Evolutionary conservation across 2,888 invertebrate species (phyloP).

Genomic region (Drosophila monieri): DNA sequence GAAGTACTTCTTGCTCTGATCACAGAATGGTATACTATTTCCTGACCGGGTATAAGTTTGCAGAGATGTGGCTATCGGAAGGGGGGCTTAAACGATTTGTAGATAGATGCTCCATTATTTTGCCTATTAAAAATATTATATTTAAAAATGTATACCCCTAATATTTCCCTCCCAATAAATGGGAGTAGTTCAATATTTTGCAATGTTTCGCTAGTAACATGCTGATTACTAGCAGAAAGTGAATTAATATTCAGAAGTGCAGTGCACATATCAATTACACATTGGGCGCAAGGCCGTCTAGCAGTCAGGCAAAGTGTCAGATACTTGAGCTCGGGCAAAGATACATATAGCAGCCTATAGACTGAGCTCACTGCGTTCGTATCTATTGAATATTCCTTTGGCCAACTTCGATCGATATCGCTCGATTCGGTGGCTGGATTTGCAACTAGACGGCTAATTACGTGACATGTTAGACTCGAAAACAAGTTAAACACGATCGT

Average conservation of each 20-base stretch:
- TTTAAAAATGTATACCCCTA: too few species aligned
- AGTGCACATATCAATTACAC: slow-evolving; percentile 65
- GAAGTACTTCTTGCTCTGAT: too few species aligned
- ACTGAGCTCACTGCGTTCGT: slow-evolving; percentile 25
- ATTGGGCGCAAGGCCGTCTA: slow-evolving; percentile 70
- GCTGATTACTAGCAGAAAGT: slow-evolving; percentile 17
- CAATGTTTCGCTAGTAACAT: slow-evolving; percentile 10
- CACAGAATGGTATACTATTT: too few species aligned
- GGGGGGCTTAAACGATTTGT: too few species aligned
- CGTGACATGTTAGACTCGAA: slow-evolving; percentile 70
- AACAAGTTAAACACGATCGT: slow-evolving; percentile 65
- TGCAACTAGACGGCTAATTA: slow-evolving; percentile 53
- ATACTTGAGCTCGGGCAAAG: slow-evolving; percentile 23
- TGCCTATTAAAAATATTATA: too few species aligned
- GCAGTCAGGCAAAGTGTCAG: slow-evolving; percentile 38
- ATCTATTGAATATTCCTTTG: slow-evolving; percentile 35
- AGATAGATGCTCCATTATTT: too few species aligned
- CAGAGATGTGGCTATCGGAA: too few species aligned
- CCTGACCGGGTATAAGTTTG: too few species aligned
- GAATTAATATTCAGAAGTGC: slow-evolving; percentile 15
- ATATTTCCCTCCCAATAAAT: too few species aligned
- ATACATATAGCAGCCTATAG: background rate
- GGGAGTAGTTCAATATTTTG: background rate
- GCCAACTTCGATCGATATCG: slow-evolving; percentile 30
- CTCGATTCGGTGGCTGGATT: slow-evolving; percentile 14